Evolutionary conservation across 1,140 invertebrate genomes (phyloP).

Genomic region (Ectropis grisescens): DNA sequence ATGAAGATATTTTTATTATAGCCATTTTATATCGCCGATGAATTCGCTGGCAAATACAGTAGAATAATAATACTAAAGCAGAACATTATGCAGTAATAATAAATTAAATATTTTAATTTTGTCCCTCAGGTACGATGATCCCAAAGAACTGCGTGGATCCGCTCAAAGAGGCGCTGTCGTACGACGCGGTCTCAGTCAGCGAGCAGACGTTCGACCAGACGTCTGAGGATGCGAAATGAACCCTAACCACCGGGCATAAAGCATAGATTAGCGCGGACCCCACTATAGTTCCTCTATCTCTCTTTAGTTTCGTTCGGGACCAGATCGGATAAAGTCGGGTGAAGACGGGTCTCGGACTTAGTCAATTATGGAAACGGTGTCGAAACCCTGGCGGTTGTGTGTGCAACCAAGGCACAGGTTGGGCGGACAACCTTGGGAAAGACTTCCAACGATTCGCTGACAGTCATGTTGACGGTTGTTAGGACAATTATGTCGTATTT

Average conservation of each 20-base stretch:
- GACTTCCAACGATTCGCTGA: too few species aligned
- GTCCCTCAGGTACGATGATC: slow-evolving; percentile 85
- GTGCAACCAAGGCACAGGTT: background rate
- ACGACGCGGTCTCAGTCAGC: slow-evolving; percentile 86
- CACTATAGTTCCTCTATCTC: slow-evolving; percentile 22
- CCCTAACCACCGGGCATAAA: background rate
- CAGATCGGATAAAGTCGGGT: background rate
- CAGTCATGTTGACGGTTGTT: too few species aligned
- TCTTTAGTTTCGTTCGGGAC: slow-evolving; percentile 6
- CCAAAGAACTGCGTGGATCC: slow-evolving; percentile 89
- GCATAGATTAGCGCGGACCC: background rate
- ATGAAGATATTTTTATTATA: too few species aligned
- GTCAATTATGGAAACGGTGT: slow-evolving; percentile 21
- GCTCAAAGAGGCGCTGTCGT: slow-evolving; percentile 81
- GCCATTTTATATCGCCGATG: too few species aligned
- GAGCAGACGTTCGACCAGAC: slow-evolving; percentile 77
- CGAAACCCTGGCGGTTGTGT: too few species aligned
- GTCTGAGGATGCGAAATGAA: slow-evolving; percentile 27
- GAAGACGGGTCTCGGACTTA: slow-evolving; percentile 4
- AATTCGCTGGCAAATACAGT: too few species aligned
- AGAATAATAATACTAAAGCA: too few species aligned
- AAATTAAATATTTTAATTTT: too few species aligned
- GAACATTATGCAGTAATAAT: too few species aligned
- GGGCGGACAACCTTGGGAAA: too few species aligned
- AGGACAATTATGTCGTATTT: too few species aligned